These are phyloP conservation scores for Hydropsyche betteni DNA, from an alignment of 2,888 invertebrate genomes.

Conservation along the genomic window DNA sequence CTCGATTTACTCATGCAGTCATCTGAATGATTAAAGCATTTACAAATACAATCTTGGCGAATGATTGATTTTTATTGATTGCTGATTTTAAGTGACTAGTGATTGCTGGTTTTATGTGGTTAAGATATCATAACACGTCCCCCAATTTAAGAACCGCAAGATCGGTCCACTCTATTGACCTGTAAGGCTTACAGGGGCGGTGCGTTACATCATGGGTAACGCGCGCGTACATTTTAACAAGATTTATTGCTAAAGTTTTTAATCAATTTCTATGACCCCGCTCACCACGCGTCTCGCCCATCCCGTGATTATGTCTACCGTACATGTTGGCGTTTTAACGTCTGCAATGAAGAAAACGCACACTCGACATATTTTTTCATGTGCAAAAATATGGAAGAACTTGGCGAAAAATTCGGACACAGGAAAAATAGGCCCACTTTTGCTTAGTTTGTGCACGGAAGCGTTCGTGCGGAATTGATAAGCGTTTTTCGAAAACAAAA, in stretches of 20 bases:
- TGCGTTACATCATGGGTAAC: slow-evolving; percentile 4
- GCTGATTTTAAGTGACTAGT: too few relatives aligned
- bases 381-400: neutral
- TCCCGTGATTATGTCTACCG: neutral
- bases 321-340: neutral
- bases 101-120: too few relatives aligned
- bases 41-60: too few relatives aligned
- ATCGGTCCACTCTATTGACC: slow-evolving; percentile 22
- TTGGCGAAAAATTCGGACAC: too few relatives aligned
- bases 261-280: neutral
- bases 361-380: neutral
- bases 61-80: too few relatives aligned
- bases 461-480: too few relatives aligned
- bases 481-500: too few relatives aligned
- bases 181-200: neutral
- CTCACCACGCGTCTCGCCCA: neutral
- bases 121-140: too few relatives aligned
- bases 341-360: neutral
- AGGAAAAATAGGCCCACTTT: too few relatives aligned
- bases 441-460: too few relatives aligned
- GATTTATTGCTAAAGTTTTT: slow-evolving; percentile 27
- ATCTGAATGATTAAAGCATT: too few relatives aligned
- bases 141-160: neutral
- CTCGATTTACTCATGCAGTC: too few relatives aligned
- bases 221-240: slow-evolving; percentile 22